Evolutionary conservation across 1,140 invertebrate species (phyloP).

Genomic region (Lanistes nyassanus): DNA sequence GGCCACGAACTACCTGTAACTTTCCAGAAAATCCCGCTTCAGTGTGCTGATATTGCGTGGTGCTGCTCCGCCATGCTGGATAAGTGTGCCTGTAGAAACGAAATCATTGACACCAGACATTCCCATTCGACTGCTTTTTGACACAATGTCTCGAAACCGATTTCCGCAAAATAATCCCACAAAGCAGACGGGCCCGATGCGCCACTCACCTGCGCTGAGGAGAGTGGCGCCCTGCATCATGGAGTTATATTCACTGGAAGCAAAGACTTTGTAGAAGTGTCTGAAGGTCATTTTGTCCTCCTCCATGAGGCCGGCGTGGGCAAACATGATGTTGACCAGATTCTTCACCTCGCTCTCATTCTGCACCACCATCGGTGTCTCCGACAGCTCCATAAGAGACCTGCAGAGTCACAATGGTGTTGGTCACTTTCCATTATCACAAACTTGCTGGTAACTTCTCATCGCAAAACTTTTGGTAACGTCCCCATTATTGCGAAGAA

Average conservation of each 20-base stretch:
- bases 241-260: constrained; percentile 80
- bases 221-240: constrained; percentile 33
- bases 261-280: constrained; percentile 96
- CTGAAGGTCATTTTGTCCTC: constrained; percentile 92
- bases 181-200: no score
- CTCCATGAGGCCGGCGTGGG: constrained; percentile 88
- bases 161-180: no score
- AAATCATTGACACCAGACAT: no score
- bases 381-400: constrained; percentile 91
- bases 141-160: no score
- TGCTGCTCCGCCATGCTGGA: no score
- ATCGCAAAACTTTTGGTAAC: no score
- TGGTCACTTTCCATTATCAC: not conserved
- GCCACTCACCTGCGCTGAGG: not conserved
- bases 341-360: constrained; percentile 68
- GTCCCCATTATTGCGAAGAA: no score
- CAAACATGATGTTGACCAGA: constrained; percentile 87
- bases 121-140: no score
- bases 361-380: constrained; percentile 63
- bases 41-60: no score
- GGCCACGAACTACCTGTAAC: no score
- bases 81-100: no score
- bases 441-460: not conserved
- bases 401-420: constrained; percentile 68
- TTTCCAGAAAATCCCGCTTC: no score